Evolutionary conservation across 1,140 invertebrate genomes (phyloP).

Genomic region (Aradophagus sp.): DNA sequence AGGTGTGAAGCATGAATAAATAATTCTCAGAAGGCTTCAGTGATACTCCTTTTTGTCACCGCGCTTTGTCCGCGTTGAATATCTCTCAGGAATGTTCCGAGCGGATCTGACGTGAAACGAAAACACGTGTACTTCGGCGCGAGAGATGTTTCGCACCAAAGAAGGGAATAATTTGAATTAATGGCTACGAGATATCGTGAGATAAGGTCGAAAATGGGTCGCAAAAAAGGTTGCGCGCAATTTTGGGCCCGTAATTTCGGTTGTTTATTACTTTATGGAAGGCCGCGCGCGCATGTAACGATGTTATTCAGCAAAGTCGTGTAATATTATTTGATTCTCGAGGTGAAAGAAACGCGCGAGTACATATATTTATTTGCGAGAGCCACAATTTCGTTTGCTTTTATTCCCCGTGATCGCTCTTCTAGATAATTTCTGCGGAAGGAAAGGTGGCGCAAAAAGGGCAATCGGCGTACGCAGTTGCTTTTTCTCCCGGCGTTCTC

Average conservation of each 20-base stretch:
- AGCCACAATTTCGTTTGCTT: conserved; percentile 17
- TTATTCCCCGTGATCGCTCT: conserved; percentile 9
- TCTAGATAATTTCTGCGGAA: conserved; percentile 13
- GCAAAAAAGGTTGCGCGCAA: no score
- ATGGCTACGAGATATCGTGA: no score
- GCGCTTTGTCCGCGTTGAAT: conserved; percentile 18
- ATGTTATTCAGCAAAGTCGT: conserved; percentile 16
- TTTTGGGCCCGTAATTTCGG: no score
- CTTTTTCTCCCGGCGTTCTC: conserved; percentile 10
- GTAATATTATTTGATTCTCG: conserved; percentile 5
- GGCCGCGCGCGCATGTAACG: no score
- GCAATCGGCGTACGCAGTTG: conserved; percentile 18
- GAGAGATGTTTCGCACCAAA: no score
- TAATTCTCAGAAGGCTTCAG: conserved; percentile 35
- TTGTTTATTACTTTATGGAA: no score
- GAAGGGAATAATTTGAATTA: no score
- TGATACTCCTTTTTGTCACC: conserved; percentile 30
- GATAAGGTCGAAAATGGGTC: no score
- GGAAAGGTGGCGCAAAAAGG: conserved; percentile 22
- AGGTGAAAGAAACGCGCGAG: background rate
- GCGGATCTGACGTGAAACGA: no score
- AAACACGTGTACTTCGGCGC: no score
- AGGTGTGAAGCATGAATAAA: conserved; percentile 43
- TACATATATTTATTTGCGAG: conserved; percentile 12
- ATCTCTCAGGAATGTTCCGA: background rate